Conservation (phyloP, 2,888 invertebrate genomes). For the Dioctria linearis region DNA sequence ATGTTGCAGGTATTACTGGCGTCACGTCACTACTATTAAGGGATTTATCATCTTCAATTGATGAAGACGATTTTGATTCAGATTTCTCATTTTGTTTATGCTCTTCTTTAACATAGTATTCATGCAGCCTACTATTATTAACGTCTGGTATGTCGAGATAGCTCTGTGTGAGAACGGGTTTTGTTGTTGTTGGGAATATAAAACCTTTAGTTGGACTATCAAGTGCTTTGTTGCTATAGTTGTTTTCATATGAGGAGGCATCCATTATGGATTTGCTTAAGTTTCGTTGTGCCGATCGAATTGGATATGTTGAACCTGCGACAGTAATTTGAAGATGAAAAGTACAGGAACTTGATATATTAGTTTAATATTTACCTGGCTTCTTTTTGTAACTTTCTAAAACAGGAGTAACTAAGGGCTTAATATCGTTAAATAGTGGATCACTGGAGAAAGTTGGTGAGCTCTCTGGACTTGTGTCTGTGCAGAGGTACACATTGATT, state of each 20-base stretch:
- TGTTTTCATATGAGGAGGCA: slow-evolving; percentile 61
- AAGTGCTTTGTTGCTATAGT: slow-evolving; percentile 29
- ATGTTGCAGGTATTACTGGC: background rate
- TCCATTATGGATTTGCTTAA: slow-evolving; percentile 70
- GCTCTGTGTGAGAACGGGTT: slow-evolving; percentile 64
- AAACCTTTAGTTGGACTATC: slow-evolving; percentile 50
- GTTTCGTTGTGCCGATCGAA: slow-evolving; percentile 70
- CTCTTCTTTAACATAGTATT: slow-evolving; percentile 47
- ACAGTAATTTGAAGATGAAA: slow-evolving; percentile 15
- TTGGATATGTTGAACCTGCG: slow-evolving; percentile 64
- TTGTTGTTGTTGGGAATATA: slow-evolving; percentile 65
- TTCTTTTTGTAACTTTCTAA: slow-evolving; percentile 73
- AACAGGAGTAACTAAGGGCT: slow-evolving; percentile 73
- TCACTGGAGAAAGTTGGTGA: slow-evolving; percentile 72
- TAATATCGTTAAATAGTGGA: slow-evolving; percentile 77
- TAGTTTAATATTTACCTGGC: slow-evolving; percentile 52
- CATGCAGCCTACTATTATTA: slow-evolving; percentile 54
- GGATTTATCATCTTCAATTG: slow-evolving; percentile 34
- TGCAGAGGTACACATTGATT: slow-evolving; percentile 96
- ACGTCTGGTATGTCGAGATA: slow-evolving; percentile 58
- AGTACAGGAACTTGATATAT: slow-evolving; percentile 19
- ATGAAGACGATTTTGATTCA: slow-evolving; percentile 23
- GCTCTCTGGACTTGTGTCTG: slow-evolving; percentile 77
- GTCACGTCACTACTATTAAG: slow-evolving; percentile 20
- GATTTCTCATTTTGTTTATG: background rate